Percentiles rank a stretch among this genome's conserved stretches.
These are phyloP conservation scores for Chromobotia macracanthus DNA, from an alignment of 2,797 vertebrate genomes.

Conservation along the genomic window DNA sequence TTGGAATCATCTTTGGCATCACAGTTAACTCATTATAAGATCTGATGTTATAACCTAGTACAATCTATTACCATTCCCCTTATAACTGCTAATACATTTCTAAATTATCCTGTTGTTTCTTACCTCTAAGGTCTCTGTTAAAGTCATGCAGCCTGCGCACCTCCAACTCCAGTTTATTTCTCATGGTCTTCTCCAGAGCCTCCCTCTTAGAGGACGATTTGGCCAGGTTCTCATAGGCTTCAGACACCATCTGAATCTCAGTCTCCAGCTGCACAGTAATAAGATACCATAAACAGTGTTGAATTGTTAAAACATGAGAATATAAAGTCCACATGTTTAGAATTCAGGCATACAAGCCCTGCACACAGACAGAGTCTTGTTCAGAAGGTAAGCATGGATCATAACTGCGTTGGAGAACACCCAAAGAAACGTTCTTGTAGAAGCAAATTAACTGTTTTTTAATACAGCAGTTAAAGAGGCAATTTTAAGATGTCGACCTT, in stretches of 20 bases:
- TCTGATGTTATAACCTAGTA: not conserved
- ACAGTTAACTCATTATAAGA: not conserved
- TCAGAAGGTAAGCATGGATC: not conserved
- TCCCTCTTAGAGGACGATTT: constrained; percentile 96
- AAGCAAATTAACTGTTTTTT: not conserved
- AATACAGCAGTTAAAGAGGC: not conserved
- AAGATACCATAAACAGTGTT: not conserved
- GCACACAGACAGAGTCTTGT: not conserved
- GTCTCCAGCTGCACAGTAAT: constrained; percentile 85
- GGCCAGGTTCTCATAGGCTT: constrained; percentile 95
- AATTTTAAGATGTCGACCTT: not conserved
- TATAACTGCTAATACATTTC: not conserved
- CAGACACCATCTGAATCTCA: constrained; percentile 95
- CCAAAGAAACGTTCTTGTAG: not conserved
- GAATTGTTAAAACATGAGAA: not conserved
- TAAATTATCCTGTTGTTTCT: constrained; percentile 34
- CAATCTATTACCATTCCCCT: not conserved
- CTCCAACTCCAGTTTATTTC: constrained; percentile 96
- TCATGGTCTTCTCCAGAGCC: constrained; percentile 96
- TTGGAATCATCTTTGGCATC: not conserved
- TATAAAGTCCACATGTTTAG: not conserved
- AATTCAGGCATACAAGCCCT: not conserved
- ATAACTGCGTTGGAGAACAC: not conserved
- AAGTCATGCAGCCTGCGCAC: constrained; percentile 96
- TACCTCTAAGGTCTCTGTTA: constrained; percentile 97